Base-by-base conservation (phyloP, 1,140 invertebrate genomes). In the Fopius arisanus region DNA sequence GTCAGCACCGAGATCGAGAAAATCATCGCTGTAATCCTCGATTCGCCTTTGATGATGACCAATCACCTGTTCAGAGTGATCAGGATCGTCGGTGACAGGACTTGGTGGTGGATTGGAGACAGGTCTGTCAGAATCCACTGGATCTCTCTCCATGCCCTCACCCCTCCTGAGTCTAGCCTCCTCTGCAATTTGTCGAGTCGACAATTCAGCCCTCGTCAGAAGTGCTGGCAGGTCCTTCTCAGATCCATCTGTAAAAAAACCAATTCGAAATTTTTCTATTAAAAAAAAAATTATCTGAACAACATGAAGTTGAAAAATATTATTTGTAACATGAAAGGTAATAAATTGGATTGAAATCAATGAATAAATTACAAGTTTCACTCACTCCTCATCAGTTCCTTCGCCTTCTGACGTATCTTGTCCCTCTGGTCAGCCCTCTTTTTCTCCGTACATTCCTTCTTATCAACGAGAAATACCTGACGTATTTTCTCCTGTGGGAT, bases 61-160 rank as follows among this genome's bases (percentile, higher is more conserved):
- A 31, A 63, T 19, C 16, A 62, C 23, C 78, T 93, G 92, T 70
- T 92, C 91, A 68, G 92, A 91, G 81, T 92, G 90, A 78, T 94
- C 93, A 23, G 92, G 91, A 73, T 91, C 90, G 83, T 93, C 92
- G 0, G 92, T 94, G 37, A 92, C 93, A 3, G 93, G 93, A 33
- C 93, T 94, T 10, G 93, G 93, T 12, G 93, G 93, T 23, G 93
- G 93, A 87, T 94, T 94, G 3, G 91, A 92, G 37, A 92, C 91
- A 43, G 89, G 87, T 43, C 79, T 78, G 75, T 89, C 88, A 40
- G 89, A 89, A 78, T 86, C 84, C n/a, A 87, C 70, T 7, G 82
- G 78, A 66, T 85, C 84, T 75, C 83, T 83, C 48, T 89, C 90
- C 88, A 84, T 90, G 4, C 83, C 84, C 76, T 87, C 86, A 4